These are phyloP conservation scores for Scaptomyza tumidula DNA, from an alignment of 2,888 invertebrate genomes.

Conservation along the genomic window DNA sequence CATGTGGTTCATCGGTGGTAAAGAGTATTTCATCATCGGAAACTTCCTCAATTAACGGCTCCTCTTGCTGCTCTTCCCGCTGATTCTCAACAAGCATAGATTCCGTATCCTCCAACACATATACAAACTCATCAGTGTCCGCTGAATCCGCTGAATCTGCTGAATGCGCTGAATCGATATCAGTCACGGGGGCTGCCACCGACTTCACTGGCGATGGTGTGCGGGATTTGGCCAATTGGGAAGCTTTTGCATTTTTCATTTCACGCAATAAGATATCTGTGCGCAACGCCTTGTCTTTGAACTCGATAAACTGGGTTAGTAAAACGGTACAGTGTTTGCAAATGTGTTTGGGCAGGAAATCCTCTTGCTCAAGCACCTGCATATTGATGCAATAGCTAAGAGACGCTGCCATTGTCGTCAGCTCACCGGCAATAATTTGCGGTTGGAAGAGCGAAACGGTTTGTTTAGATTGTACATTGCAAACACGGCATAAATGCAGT, in stretches of 20 bases:
- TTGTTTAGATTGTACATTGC: constrained; percentile 68
- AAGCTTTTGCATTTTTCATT: constrained; percentile 34
- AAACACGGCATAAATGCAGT: constrained; percentile 78
- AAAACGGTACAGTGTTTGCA: constrained; percentile 72
- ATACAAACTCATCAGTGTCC: constrained; percentile 34
- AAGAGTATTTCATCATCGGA: constrained; percentile 34
- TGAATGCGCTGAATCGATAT: constrained; percentile 14
- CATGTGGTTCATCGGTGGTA: constrained; percentile 12
- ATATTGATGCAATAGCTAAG: constrained; percentile 72
- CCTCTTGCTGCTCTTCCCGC: not conserved
- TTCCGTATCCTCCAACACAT: constrained; percentile 36
- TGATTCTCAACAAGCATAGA: constrained; percentile 3
- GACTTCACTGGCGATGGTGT: not conserved
- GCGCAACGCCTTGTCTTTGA: constrained; percentile 74
- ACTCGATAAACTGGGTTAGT: constrained; percentile 69
- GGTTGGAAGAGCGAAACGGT: constrained; percentile 72
- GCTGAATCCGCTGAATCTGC: constrained; percentile 16
- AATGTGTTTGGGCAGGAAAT: constrained; percentile 73
- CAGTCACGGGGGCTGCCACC: not conserved
- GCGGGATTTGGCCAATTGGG: not conserved
- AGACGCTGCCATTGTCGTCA: constrained; percentile 80
- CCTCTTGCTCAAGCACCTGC: constrained; percentile 67
- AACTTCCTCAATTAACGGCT: constrained; percentile 30
- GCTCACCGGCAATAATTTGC: constrained; percentile 73
- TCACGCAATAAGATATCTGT: constrained; percentile 73